These are phyloP conservation scores for Pangasius krempfi DNA, from an alignment of 2,797 vertebrate genomes.

Conservation along the genomic window DNA sequence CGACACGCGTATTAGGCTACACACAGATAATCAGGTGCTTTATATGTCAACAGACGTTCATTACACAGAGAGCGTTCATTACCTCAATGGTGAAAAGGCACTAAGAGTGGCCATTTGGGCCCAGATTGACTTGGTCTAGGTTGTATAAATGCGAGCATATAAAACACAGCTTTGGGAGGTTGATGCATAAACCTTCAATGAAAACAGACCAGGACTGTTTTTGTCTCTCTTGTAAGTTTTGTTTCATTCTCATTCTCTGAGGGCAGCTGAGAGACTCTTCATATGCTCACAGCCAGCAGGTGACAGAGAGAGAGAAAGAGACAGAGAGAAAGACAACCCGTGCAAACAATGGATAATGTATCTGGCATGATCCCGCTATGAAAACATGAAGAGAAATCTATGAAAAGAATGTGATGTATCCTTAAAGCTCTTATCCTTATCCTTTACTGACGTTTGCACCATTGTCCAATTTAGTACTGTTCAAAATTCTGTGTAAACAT, in stretches of 20 bases:
- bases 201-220: background rate
- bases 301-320: background rate
- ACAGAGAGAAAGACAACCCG: background rate
- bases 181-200: background rate
- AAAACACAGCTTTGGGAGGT: background rate
- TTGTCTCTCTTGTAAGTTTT: background rate
- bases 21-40: conserved; percentile 27
- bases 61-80: conserved; percentile 6
- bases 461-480: background rate
- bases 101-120: background rate
- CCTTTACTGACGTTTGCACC: background rate
- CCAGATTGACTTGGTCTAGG: background rate
- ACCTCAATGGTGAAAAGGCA: background rate
- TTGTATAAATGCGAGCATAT: background rate
- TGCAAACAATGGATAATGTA: background rate
- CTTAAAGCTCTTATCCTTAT: background rate
- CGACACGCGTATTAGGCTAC: conserved; percentile 44
- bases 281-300: background rate
- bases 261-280: background rate
- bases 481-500: background rate
- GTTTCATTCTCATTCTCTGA: background rate
- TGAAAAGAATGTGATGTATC: background rate
- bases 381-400: background rate
- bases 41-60: conserved; percentile 2
- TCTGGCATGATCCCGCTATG: background rate